Percentiles rank a stretch among this genome's conserved stretches.
These are phyloP conservation scores for Netelia virgata DNA, from an alignment of 2,888 invertebrate species.

Conservation along the genomic window DNA sequence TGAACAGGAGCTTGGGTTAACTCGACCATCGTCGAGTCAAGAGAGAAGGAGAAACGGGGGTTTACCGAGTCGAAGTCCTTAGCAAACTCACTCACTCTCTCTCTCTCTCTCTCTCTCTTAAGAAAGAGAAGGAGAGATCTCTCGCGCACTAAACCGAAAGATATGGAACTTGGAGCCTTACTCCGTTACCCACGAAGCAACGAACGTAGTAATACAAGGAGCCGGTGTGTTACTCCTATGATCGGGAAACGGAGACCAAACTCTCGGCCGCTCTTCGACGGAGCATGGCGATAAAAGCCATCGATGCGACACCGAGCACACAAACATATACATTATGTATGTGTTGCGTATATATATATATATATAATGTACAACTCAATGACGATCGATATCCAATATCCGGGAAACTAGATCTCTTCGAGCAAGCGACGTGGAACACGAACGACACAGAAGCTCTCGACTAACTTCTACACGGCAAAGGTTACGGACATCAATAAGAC, in stretches of 20 bases:
- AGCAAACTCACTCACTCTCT: too few species aligned
- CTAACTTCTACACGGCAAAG: not conserved
- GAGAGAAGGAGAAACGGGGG: too few species aligned
- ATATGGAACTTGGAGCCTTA: not conserved
- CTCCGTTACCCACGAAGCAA: not conserved
- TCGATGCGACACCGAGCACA: not conserved
- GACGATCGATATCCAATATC: slow-evolving; percentile 55
- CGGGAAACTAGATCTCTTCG: slow-evolving; percentile 40
- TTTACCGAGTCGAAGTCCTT: too few species aligned
- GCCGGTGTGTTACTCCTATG: not conserved
- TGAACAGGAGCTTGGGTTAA: too few species aligned
- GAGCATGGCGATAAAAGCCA: slow-evolving; percentile 32
- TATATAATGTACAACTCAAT: not conserved
- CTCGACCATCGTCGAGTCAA: too few species aligned
- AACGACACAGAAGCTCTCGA: slow-evolving; percentile 18
- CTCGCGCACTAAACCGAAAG: not conserved
- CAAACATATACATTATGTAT: not conserved
- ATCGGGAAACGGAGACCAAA: slow-evolving; percentile 18
- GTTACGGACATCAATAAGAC: slow-evolving; percentile 19
- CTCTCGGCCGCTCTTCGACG: not conserved
- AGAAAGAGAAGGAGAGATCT: too few species aligned
- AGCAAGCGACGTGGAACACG: slow-evolving; percentile 12
- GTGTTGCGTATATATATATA: not conserved
- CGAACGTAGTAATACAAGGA: not conserved
- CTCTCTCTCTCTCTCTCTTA: too few species aligned